phyloP scores from a whole-genome alignment of 2,113 vertebrate species.

The Pycnonotus jocosus region DNA sequence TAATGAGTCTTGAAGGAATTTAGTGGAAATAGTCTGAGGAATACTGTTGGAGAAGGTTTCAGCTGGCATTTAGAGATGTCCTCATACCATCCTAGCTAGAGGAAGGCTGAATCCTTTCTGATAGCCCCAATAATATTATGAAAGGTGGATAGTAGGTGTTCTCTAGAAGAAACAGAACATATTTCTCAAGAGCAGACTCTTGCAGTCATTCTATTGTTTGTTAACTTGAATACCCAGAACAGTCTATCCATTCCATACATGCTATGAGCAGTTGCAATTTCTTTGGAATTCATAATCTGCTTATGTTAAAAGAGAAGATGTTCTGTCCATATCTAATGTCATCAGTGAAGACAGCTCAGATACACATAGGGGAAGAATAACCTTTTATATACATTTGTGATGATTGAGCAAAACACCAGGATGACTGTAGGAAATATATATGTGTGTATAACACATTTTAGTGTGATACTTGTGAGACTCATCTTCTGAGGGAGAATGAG shows the following conservation, averaged over 20 bases:
- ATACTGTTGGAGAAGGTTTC: background rate
- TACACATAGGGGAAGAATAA: background rate
- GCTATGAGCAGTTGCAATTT: background rate
- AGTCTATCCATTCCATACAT: background rate
- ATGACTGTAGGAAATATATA: background rate
- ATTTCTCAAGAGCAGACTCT: background rate
- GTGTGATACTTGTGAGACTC: background rate
- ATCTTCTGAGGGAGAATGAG: background rate
- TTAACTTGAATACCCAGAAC: background rate
- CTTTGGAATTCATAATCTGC: background rate
- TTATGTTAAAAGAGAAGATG: background rate
- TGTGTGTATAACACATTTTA: background rate
- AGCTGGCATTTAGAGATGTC: background rate
- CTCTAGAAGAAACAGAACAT: background rate
- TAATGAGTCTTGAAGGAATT: background rate
- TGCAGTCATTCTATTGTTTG: background rate
- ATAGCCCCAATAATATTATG: background rate
- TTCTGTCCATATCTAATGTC: background rate
- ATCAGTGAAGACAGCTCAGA: background rate
- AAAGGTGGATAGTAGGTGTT: background rate
- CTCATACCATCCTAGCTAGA: background rate
- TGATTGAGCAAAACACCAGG: background rate
- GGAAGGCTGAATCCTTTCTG: background rate
- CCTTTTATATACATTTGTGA: background rate
- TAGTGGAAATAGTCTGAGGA: background rate